Evolutionary conservation across 1,140 invertebrate species (phyloP).

Genomic region (Paralvinella palmiformis): DNA sequence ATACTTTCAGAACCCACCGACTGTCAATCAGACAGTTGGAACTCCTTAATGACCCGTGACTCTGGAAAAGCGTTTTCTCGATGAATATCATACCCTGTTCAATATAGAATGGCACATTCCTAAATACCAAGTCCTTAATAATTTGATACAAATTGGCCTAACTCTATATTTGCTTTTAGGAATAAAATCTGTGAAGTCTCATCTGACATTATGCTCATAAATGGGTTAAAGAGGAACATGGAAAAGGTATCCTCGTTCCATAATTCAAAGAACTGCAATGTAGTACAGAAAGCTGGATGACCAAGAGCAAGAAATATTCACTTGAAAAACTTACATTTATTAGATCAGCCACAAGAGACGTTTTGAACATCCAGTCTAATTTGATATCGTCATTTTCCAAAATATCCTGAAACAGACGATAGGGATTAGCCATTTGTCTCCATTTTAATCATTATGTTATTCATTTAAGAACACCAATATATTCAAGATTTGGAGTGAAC

Average conservation of each 20-base stretch:
- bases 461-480: too few species aligned
- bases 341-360: conserved; percentile 41
- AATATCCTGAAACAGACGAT: conserved; percentile 25
- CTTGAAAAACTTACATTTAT: conserved; percentile 27
- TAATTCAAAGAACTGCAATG: conserved; percentile 15
- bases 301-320: not conserved
- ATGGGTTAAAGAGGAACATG: not conserved
- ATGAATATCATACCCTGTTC: conserved; percentile 83
- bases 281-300: not conserved
- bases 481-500: too few species aligned
- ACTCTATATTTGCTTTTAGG: too few species aligned
- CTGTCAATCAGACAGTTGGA: conserved; percentile 85
- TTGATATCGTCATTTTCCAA: conserved; percentile 18
- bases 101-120: not conserved
- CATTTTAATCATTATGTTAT: too few species aligned
- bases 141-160: too few species aligned
- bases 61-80: conserved; percentile 72
- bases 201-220: conserved; percentile 2
- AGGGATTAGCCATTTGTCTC: not conserved
- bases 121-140: too few species aligned
- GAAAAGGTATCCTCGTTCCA: not conserved
- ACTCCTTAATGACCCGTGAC: conserved; percentile 90
- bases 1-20: conserved; percentile 89
- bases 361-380: conserved; percentile 18
- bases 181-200: too few species aligned